Percentiles rank a stretch among this genome's conserved stretches.
These are phyloP conservation scores for Enteromius argenteus DNA, from an alignment of 2,797 vertebrate species.

Conservation along the genomic window DNA sequence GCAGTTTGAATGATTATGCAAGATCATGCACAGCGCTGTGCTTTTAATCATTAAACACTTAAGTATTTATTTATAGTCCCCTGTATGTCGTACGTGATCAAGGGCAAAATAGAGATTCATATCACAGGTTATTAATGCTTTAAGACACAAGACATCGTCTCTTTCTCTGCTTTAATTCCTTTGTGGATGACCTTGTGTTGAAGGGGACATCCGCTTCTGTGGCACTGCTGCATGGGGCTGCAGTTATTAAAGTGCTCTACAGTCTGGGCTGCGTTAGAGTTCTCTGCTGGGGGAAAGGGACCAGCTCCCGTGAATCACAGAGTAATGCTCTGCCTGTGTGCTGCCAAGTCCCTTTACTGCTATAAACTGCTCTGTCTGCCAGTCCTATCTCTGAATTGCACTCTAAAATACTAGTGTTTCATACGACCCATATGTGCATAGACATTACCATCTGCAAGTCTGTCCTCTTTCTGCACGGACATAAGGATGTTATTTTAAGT, in stretches of 20 bases:
- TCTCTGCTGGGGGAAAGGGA: constrained; percentile 26
- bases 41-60: constrained; percentile 27
- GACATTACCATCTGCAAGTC: constrained; percentile 37
- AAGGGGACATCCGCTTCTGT: constrained; percentile 28
- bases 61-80: constrained; percentile 34
- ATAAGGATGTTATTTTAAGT: background rate
- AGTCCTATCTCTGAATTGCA: constrained; percentile 46
- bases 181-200: constrained; percentile 47
- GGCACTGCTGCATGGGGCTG: constrained; percentile 31
- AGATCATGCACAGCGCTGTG: background rate
- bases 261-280: constrained; percentile 33
- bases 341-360: constrained; percentile 63
- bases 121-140: constrained; percentile 5
- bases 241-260: constrained; percentile 51
- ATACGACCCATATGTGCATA: constrained; percentile 48
- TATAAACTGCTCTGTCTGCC: constrained; percentile 31
- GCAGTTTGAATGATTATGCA: background rate
- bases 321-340: constrained; percentile 46
- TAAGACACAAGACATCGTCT: background rate
- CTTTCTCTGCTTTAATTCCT: constrained; percentile 2
- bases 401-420: constrained; percentile 38
- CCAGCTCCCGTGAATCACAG: constrained; percentile 38
- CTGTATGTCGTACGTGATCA: background rate
- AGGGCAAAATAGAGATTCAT: constrained; percentile 13
- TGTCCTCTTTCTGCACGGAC: background rate